phyloP scores from a whole-genome alignment of 2,888 invertebrate genomes.

The Apotomis turbidana region DNA sequence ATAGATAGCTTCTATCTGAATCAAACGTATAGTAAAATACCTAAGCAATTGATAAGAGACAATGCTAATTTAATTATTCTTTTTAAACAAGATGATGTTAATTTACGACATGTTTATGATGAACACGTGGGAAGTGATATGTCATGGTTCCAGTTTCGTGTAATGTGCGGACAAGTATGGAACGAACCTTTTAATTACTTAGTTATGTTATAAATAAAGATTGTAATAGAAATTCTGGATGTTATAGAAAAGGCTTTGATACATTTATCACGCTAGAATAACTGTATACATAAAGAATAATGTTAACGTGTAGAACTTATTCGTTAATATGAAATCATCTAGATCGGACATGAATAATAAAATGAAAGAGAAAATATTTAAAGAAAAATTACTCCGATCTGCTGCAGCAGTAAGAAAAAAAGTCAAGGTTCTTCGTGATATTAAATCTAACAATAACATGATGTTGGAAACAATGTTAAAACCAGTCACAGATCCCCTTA shows the following conservation, averaged over 20 bases:
- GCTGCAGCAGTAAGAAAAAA: no score
- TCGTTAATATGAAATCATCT: no score
- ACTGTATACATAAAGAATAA: no score
- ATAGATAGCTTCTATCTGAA: slow-evolving; percentile 47
- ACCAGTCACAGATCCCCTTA: slow-evolving; percentile 1
- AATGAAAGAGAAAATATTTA: no score
- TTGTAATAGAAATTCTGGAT: no score
- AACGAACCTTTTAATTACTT: slow-evolving; percentile 38
- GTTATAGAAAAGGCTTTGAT: no score
- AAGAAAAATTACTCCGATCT: no score
- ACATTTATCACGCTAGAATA: no score
- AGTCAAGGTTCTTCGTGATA: not conserved
- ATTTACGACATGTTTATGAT: slow-evolving; percentile 51
- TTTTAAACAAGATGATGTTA: slow-evolving; percentile 52
- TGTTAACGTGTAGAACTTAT: no score
- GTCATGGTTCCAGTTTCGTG: slow-evolving; percentile 45
- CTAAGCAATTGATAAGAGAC: slow-evolving; percentile 52
- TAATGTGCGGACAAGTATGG: slow-evolving; percentile 43
- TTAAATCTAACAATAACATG: not conserved
- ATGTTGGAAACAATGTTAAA: not conserved
- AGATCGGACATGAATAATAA: no score
- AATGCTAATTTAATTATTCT: slow-evolving; percentile 47
- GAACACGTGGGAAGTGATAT: slow-evolving; percentile 51
- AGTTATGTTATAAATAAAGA: no score
- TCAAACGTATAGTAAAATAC: slow-evolving; percentile 52